Percentiles rank a stretch among this genome's conserved stretches.
These are phyloP conservation scores for Heliconius ethilla DNA, from an alignment of 2,888 invertebrate genomes.

Conservation along the genomic window DNA sequence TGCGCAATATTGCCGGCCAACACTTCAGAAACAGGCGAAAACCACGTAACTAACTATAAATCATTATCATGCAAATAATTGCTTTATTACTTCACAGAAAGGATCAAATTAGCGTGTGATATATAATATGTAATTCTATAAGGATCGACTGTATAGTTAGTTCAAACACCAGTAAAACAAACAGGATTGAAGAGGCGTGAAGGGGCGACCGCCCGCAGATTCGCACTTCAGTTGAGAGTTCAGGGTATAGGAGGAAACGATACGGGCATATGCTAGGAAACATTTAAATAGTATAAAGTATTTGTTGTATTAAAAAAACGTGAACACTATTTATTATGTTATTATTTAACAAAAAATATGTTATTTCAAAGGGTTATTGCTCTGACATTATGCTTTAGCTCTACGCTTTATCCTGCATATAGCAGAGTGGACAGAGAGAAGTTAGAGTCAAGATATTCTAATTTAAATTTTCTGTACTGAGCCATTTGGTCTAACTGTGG, in stretches of 20 bases:
- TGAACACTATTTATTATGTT: not conserved
- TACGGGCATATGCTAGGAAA: constrained; percentile 45
- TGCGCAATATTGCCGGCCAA: constrained; percentile 52
- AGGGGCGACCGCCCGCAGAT: constrained; percentile 69
- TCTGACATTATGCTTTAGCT: not conserved
- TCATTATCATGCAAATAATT: constrained; percentile 18
- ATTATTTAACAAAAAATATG: not conserved
- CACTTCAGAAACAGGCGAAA: constrained; percentile 47
- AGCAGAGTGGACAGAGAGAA: not conserved
- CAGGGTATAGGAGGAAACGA: constrained; percentile 49
- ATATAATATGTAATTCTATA: constrained; percentile 7
- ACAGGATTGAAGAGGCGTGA: constrained; percentile 52
- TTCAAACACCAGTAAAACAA: constrained; percentile 70
- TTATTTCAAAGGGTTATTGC: not conserved
- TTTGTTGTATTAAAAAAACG: not conserved
- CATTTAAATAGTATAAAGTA: constrained; percentile 12
- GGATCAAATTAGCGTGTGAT: constrained; percentile 31
- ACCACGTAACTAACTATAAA: constrained; percentile 21
- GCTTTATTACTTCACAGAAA: constrained; percentile 20
- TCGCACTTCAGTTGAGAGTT: constrained; percentile 59
- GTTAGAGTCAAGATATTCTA: not conserved
- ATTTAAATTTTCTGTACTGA: too few species aligned
- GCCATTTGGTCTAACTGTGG: too few species aligned
- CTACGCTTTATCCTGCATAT: not conserved
- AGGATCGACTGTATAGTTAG: constrained; percentile 45